A percentile compares a stretch with the other conserved stretches of the same genome.
phyloP scores from a whole-genome alignment of 2,113 vertebrate species.

The Jaculus jaculus region DNA sequence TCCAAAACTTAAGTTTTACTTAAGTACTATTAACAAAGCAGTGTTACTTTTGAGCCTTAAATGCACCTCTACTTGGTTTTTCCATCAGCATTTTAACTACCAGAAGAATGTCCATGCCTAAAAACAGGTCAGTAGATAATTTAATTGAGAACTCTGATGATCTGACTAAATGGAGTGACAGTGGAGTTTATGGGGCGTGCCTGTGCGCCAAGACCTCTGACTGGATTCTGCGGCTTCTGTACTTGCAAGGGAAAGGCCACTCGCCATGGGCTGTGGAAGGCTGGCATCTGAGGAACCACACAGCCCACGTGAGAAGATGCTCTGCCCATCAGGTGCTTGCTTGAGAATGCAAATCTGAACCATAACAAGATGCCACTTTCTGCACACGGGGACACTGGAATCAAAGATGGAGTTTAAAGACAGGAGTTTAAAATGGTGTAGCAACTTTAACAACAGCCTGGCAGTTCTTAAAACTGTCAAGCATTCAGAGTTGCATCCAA shows the following conservation, averaged over 20 bases:
- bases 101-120: not conserved
- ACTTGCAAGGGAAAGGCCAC: not conserved
- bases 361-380: not conserved
- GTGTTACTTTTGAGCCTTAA: not conserved
- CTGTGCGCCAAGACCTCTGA: accelerated
- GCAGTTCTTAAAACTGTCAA: not conserved
- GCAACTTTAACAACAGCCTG: not conserved
- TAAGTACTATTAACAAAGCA: not conserved
- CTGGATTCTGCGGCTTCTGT: not conserved
- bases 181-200: not conserved
- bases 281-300: not conserved
- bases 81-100: not conserved
- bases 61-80: not conserved
- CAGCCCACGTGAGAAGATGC: not conserved
- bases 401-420: not conserved
- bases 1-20: not conserved
- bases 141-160: constrained; percentile 1
- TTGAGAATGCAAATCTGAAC: not conserved
- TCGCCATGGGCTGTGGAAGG: not conserved
- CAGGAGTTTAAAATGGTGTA: not conserved
- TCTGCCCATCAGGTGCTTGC: not conserved
- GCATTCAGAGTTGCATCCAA: accelerated
- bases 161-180: not conserved
- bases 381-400: accelerated
- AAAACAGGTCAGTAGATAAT: constrained; percentile 15